Evolutionary conservation across 2,113 vertebrate genomes (phyloP).

Genomic region (Lanius ludovicianus): DNA sequence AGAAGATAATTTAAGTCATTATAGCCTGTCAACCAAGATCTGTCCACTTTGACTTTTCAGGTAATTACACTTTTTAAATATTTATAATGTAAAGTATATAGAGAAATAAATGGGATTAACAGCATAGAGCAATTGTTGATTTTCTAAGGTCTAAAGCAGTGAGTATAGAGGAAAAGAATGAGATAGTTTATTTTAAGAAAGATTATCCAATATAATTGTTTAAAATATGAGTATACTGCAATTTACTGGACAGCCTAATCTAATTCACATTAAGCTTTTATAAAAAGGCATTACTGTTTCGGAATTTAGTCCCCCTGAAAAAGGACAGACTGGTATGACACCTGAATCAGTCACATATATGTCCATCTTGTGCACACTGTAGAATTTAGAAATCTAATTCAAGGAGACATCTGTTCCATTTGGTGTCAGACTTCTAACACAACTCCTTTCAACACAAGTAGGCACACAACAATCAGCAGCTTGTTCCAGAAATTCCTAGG

Average conservation of each 20-base stretch:
- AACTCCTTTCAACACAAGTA: background rate
- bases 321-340: background rate
- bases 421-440: background rate
- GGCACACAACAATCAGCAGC: background rate
- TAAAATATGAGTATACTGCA: background rate
- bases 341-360: accelerated
- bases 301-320: background rate
- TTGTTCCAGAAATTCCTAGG: background rate
- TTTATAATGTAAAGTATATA: background rate
- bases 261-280: background rate
- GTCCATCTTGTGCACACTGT: background rate
- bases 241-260: background rate
- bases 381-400: background rate
- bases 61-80: background rate
- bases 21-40: background rate
- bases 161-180: background rate
- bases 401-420: background rate
- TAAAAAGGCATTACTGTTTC: background rate
- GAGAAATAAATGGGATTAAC: background rate
- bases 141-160: background rate
- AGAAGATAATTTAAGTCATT: background rate
- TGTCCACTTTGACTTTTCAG: background rate
- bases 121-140: background rate
- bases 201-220: background rate
- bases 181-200: background rate